Base-by-base conservation (phyloP, 2,797 vertebrate genomes). In the Urophycis tenuis region DNA sequence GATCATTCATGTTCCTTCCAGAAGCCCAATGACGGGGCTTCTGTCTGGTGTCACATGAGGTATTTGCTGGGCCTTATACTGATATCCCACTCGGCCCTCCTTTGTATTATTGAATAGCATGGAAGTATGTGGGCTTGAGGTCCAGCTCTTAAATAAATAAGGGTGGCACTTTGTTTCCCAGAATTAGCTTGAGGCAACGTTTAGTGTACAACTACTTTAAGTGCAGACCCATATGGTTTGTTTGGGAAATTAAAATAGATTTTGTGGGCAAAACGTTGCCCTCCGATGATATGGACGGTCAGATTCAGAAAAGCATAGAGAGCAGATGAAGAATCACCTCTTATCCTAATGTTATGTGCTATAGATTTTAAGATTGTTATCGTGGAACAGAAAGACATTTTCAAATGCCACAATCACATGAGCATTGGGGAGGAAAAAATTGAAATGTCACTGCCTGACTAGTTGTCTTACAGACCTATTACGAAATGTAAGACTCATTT, bases 381-480 rank as follows among this genome's bases (percentile, higher is more conserved):
- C 85, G 86, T 19, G 73, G 78, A 81, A 69, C 86, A 84, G 82
- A 88, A 88, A 90, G 87, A 83, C 87, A 86, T 88, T 92, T 88
- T 87, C 81, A 93, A 93, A 94, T 93, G 92, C 87, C 92, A 92
- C 88, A 87, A 89, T 89, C 85, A 85, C 80, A 84, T 89, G 86
- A 86, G 90, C 90, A 91, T 84, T 84, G 90, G 91, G 82, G 86
- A 90, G 87, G 85, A 91, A 86, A n/a, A 90, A 87, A 89, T 89
- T 85, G 84, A 93, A 93, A 93, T 93, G 91, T 92, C 92, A 93
- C 79, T 82, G 89, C 84, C 89, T 90, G 90, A 91, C 87, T 91
- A 87, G 89, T 90, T 89, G 89, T 91, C 89, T 88, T 87, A 88
- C 88, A 86, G 85, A 79, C 81, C 88, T 88, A 89, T 91, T 90